A percentile compares a stretch with the other conserved stretches of the same genome.
phyloP scores from a whole-genome alignment of 2,888 invertebrate species.

The Drosophila sordidapex region DNA sequence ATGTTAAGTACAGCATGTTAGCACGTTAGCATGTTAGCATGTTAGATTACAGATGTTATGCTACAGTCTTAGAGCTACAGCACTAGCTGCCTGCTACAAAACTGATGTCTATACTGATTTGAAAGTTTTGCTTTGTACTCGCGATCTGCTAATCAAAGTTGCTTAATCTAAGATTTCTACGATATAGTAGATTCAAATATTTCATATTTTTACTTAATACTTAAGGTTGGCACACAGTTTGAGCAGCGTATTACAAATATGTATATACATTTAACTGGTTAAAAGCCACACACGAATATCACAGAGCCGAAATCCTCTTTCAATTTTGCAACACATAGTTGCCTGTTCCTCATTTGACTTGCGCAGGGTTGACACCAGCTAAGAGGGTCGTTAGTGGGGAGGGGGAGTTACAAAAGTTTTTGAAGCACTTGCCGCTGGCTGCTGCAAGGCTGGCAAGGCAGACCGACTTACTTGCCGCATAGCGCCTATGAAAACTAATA shows the following conservation, averaged over 20 bases:
- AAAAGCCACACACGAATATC: conserved; percentile 16
- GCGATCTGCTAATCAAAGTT: neutral
- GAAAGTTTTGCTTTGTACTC: no score
- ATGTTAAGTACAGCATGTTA: no score
- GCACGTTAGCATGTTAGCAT: no score
- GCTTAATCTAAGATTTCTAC: neutral
- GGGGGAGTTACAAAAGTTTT: conserved; percentile 52
- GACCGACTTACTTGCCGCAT: conserved; percentile 9
- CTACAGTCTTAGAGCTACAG: no score
- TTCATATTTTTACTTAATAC: neutral
- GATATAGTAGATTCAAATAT: no score
- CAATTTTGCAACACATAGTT: conserved; percentile 52
- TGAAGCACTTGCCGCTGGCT: conserved; percentile 44
- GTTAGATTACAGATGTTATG: no score
- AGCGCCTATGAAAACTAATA: conserved; percentile 76
- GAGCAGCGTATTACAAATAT: neutral
- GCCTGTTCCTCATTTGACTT: conserved; percentile 63
- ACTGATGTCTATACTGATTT: no score
- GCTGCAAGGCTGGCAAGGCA: conserved; percentile 19
- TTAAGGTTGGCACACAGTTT: neutral
- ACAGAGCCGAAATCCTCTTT: conserved; percentile 8
- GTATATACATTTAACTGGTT: conserved; percentile 27
- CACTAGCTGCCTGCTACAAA: no score
- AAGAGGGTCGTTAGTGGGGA: neutral
- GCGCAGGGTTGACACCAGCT: conserved; percentile 53